Conservation (phyloP, 2,113 vertebrate genomes). For the Suricata suricatta region DNA sequence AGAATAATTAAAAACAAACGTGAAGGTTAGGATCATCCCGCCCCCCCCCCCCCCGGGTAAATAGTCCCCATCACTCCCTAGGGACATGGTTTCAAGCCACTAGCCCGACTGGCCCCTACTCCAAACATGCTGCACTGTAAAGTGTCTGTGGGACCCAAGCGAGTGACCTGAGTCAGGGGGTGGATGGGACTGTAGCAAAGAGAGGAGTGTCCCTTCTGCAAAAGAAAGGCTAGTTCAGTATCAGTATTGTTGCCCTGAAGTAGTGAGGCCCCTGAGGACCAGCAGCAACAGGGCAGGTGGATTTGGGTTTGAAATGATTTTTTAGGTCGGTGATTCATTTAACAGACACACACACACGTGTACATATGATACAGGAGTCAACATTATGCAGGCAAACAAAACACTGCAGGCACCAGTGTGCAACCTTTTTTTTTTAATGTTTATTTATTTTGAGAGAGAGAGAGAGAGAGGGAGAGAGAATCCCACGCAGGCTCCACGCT, state of each 20-base stretch:
- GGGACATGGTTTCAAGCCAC: background rate
- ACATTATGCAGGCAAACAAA: background rate
- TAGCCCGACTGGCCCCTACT: background rate
- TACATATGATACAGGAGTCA: background rate
- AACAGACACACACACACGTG: background rate
- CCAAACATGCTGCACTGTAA: background rate
- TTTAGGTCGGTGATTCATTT: background rate
- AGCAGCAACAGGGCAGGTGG: background rate
- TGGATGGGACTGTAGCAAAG: background rate
- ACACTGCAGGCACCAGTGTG: background rate
- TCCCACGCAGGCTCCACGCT: background rate
- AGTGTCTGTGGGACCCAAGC: background rate
- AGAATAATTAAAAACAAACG: background rate
- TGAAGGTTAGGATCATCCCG: background rate
- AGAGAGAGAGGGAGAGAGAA: background rate
- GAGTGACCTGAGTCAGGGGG: background rate
- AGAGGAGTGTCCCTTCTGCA: background rate
- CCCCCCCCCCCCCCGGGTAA: background rate
- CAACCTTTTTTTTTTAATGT: background rate
- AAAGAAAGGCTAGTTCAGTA: background rate
- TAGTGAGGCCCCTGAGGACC: background rate
- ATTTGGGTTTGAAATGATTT: conserved; percentile 33
- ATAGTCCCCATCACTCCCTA: background rate
- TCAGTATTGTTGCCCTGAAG: background rate
- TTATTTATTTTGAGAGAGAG: too few relatives aligned